Evolutionary conservation across 2,113 vertebrate genomes (phyloP).

Genomic region (Centropus bengalensis): DNA sequence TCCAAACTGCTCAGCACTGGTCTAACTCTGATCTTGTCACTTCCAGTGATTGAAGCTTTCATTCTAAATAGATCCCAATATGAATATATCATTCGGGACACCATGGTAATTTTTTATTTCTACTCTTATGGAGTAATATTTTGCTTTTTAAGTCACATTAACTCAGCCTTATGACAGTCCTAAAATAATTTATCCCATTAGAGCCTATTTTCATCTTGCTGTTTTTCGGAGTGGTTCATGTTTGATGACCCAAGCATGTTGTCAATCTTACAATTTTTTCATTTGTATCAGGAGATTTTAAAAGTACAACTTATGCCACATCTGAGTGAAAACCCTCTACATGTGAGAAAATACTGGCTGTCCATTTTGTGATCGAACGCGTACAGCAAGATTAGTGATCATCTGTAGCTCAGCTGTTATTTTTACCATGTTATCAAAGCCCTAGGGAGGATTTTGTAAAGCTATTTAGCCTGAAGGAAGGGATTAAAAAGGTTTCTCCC

Average conservation of each 20-base stretch:
- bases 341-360: background rate
- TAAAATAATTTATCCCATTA: background rate
- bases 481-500: slow-evolving; percentile 67
- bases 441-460: slow-evolving; percentile 65
- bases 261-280: background rate
- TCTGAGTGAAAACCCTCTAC: background rate
- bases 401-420: slow-evolving; percentile 65
- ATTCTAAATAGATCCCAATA: background rate
- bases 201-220: background rate
- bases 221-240: background rate
- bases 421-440: slow-evolving; percentile 66
- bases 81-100: background rate
- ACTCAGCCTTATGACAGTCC: background rate
- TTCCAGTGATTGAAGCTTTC: background rate
- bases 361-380: background rate
- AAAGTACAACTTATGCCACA: background rate
- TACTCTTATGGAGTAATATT: background rate
- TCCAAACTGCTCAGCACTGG: background rate
- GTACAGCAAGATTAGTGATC: slow-evolving; percentile 49
- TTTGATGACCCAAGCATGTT: background rate
- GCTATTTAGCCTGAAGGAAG: slow-evolving; percentile 67
- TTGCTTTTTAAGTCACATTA: background rate
- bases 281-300: background rate
- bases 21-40: background rate
- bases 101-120: background rate